Evolutionary conservation across 2,888 invertebrate genomes (phyloP).

Genomic region (Chydorus sphaericus): DNA sequence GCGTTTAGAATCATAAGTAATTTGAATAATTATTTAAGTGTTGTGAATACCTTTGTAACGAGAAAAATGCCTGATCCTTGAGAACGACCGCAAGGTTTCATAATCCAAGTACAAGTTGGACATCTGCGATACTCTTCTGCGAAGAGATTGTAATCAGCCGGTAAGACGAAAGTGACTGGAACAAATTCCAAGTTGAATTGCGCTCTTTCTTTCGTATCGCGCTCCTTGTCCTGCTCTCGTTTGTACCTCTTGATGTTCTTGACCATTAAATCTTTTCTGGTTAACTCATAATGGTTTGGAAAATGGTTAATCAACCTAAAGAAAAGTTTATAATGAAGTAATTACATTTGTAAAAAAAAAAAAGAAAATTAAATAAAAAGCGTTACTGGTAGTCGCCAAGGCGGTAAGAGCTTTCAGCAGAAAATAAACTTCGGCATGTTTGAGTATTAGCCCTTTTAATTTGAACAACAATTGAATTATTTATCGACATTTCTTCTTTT

Average conservation of each 20-base stretch:
- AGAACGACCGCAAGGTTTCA: constrained; percentile 93
- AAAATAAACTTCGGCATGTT: constrained; percentile 80
- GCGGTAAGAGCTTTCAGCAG: constrained; percentile 79
- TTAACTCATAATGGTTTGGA: constrained; percentile 88
- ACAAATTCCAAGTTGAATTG: constrained; percentile 78
- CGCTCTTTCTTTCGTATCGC: constrained; percentile 30
- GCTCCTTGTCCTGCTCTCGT: constrained; percentile 76
- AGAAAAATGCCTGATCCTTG: constrained; percentile 78
- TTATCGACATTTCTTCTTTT: neutral
- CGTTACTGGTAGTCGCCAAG: constrained; percentile 80
- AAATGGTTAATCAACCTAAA: constrained; percentile 81
- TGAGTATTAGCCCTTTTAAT: constrained; percentile 60
- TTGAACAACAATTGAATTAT: constrained; percentile 8
- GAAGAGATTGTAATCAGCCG: constrained; percentile 93
- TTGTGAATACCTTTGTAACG: constrained; percentile 84
- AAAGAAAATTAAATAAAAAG: neutral
- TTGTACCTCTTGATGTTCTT: constrained; percentile 90
- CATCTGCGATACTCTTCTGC: constrained; percentile 90
- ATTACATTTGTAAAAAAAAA: neutral
- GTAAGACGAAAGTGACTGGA: constrained; percentile 82
- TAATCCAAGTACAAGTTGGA: constrained; percentile 91
- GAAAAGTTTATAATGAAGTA: constrained; percentile 7
- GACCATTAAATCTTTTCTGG: constrained; percentile 86
- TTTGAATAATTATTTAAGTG: neutral
- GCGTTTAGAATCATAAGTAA: neutral